These are phyloP conservation scores for Pao palembangensis DNA, from an alignment of 2,113 vertebrate genomes.

Conservation along the genomic window DNA sequence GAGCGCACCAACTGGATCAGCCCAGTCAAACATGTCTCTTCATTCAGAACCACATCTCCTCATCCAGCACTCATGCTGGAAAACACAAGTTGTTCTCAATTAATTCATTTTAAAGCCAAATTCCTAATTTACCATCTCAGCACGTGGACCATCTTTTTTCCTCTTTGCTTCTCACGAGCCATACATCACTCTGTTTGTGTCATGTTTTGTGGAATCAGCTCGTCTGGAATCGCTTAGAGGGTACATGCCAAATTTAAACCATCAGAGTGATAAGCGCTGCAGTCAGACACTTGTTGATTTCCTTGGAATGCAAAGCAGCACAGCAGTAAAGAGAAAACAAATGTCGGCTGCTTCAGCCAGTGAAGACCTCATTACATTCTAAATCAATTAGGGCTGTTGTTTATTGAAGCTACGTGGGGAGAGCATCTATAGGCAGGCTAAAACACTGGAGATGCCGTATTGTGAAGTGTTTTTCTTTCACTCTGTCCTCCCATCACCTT, in stretches of 20 bases:
- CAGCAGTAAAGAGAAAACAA: constrained; percentile 12
- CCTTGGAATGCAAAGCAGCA: background rate
- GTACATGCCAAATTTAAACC: constrained; percentile 13
- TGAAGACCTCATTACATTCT: constrained; percentile 19
- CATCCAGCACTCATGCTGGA: no score
- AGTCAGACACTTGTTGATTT: background rate
- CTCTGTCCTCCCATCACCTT: background rate
- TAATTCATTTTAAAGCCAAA: no score
- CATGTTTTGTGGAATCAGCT: no score
- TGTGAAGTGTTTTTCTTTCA: background rate
- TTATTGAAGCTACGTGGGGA: constrained; percentile 24
- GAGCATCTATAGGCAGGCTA: constrained; percentile 11
- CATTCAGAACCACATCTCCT: no score
- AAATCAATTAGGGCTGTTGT: constrained; percentile 30
- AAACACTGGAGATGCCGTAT: background rate
- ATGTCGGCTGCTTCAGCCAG: constrained; percentile 1
- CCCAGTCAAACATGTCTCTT: no score
- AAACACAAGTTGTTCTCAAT: no score
- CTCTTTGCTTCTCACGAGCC: no score
- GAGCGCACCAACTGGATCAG: no score
- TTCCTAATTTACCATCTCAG: background rate
- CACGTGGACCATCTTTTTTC: background rate
- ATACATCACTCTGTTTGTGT: no score
- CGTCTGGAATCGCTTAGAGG: background rate
- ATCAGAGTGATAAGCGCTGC: background rate